Conservation (phyloP, 2,888 invertebrate genomes). For the Serrognathus titanus region DNA sequence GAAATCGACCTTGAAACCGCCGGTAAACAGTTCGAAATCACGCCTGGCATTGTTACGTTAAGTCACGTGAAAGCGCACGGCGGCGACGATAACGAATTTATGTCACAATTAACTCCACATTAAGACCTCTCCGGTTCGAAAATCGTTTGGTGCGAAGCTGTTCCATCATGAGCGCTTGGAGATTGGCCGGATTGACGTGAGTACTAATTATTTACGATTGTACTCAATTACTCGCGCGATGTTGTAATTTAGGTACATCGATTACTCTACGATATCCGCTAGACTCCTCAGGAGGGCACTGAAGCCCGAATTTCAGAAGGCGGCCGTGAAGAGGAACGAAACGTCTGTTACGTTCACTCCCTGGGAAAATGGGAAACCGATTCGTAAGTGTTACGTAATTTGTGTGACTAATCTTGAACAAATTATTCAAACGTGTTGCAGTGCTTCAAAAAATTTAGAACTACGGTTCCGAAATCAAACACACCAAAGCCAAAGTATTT, state of each 20-base stretch:
- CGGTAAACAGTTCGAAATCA: too few relatives aligned
- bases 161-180: constrained; percentile 19
- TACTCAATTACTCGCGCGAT: constrained; percentile 1
- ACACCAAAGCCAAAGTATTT: too few relatives aligned
- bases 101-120: too few relatives aligned
- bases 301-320: constrained; percentile 27
- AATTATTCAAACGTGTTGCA: too few relatives aligned
- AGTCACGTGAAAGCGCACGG: too few relatives aligned
- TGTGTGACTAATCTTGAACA: too few relatives aligned
- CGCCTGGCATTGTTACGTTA: too few relatives aligned
- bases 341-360: constrained; percentile 26
- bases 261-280: constrained; percentile 35
- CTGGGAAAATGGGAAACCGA: constrained; percentile 23
- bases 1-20: too few relatives aligned
- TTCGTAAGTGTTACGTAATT: constrained; percentile 9
- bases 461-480: too few relatives aligned
- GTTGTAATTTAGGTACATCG: constrained; percentile 29
- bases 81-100: too few relatives aligned
- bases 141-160: not conserved
- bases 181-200: constrained; percentile 23
- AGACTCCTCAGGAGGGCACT: constrained; percentile 30
- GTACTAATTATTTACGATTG: constrained; percentile 10
- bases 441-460: too few relatives aligned
- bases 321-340: constrained; percentile 22
- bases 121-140: too few relatives aligned